phyloP scores from a whole-genome alignment of 2,113 vertebrate species.

The Hyla sarda region DNA sequence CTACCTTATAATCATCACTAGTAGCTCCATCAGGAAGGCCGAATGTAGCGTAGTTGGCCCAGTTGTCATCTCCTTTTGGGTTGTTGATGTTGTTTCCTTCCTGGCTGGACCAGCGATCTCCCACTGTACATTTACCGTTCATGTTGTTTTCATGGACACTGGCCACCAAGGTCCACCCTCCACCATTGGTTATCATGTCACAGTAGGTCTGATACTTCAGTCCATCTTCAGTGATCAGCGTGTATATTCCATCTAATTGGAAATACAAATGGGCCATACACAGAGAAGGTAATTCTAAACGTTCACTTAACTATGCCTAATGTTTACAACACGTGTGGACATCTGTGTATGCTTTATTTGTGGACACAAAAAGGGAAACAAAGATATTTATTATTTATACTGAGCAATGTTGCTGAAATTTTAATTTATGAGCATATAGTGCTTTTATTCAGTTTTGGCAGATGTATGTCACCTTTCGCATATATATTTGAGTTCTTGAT shows the following conservation, averaged over 20 bases:
- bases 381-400: too few species aligned
- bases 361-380: not conserved
- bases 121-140: conserved; percentile 66
- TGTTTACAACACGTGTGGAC: not conserved
- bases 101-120: conserved; percentile 71
- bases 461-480: conserved; percentile 26
- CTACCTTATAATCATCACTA: conserved; percentile 72
- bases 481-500: not conserved
- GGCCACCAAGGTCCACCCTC: conserved; percentile 73
- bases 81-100: conserved; percentile 59
- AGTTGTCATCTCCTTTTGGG: conserved; percentile 66
- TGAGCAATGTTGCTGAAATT: not conserved
- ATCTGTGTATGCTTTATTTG: not conserved
- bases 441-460: not conserved
- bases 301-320: too few species aligned
- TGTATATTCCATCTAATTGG: conserved; percentile 63
- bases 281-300: not conserved
- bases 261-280: not conserved
- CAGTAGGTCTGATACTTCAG: conserved; percentile 71
- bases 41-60: conserved; percentile 69
- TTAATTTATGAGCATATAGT: not conserved
- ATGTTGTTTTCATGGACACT: conserved; percentile 72
- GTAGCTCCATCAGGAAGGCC: conserved; percentile 66
- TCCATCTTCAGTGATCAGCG: conserved; percentile 23
- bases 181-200: conserved; percentile 70